Evolutionary conservation across 2,888 invertebrate species (phyloP).

Genomic region (Agonopterix heracliana): DNA sequence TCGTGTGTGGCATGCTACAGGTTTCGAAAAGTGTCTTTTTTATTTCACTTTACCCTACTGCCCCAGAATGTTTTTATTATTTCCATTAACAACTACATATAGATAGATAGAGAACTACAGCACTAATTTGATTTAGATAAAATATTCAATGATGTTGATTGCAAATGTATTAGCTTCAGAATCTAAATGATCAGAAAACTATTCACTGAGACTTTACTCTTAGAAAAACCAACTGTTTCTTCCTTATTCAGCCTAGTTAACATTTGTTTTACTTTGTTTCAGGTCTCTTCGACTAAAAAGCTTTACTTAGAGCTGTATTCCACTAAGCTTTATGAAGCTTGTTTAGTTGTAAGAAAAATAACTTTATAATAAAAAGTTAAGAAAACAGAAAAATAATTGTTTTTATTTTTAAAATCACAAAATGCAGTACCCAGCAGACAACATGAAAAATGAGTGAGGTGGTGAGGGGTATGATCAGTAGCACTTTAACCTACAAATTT

Average conservation of each 20-base stretch:
- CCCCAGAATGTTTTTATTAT: too few species aligned
- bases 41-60: too few species aligned
- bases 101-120: too few species aligned
- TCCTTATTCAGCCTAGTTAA: background rate
- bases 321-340: slow-evolving; percentile 63
- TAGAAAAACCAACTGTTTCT: background rate
- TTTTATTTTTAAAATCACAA: too few species aligned
- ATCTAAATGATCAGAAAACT: slow-evolving; percentile 44
- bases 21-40: too few species aligned
- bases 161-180: slow-evolving; percentile 78
- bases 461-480: too few species aligned
- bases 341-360: slow-evolving; percentile 61
- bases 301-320: slow-evolving; percentile 67
- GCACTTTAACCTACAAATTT: too few species aligned
- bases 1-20: too few species aligned
- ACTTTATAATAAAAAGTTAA: slow-evolving; percentile 55
- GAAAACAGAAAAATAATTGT: slow-evolving; percentile 16
- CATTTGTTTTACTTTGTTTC: slow-evolving; percentile 53
- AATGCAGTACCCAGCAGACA: too few species aligned
- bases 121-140: too few species aligned
- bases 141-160: slow-evolving; percentile 62
- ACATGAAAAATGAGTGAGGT: too few species aligned
- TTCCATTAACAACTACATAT: too few species aligned
- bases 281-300: slow-evolving; percentile 86
- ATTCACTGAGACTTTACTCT: slow-evolving; percentile 34